These are phyloP conservation scores for Criorhina ranunculi DNA, from an alignment of 2,888 invertebrate species.

Conservation along the genomic window DNA sequence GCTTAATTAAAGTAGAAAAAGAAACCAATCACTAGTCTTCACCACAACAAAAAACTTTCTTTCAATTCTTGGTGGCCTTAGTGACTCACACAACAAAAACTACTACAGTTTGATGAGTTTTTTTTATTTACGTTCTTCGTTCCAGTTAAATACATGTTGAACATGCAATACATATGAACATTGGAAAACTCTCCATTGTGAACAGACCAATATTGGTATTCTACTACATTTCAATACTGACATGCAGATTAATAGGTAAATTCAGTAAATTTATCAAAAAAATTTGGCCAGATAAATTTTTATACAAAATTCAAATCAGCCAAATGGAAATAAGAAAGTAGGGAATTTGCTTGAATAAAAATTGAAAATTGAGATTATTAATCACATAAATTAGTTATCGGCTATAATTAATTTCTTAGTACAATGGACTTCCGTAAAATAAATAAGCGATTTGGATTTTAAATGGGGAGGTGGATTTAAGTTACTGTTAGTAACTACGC, in stretches of 20 bases:
- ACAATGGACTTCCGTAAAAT: too few relatives aligned
- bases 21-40: constrained; percentile 37
- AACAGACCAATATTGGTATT: neutral
- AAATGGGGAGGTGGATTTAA: too few relatives aligned
- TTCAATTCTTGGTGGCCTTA: constrained; percentile 55
- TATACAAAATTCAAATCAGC: too few relatives aligned
- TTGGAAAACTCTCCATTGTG: neutral
- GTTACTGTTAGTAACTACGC: too few relatives aligned
- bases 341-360: too few relatives aligned
- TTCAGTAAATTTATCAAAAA: constrained; percentile 1
- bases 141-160: constrained; percentile 19
- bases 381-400: too few relatives aligned
- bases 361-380: too few relatives aligned
- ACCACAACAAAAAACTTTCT: constrained; percentile 75
- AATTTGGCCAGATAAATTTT: too few relatives aligned
- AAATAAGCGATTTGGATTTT: too few relatives aligned
- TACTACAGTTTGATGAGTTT: constrained; percentile 38
- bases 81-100: constrained; percentile 72
- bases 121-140: constrained; percentile 46
- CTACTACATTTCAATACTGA: constrained; percentile 25
- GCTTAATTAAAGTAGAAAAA: constrained; percentile 23
- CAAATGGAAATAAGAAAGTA: too few relatives aligned
- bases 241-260: neutral
- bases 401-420: too few relatives aligned
- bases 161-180: neutral